Base-by-base conservation (phyloP, 2,797 vertebrate genomes). In the Sebastes flavidus region DNA sequence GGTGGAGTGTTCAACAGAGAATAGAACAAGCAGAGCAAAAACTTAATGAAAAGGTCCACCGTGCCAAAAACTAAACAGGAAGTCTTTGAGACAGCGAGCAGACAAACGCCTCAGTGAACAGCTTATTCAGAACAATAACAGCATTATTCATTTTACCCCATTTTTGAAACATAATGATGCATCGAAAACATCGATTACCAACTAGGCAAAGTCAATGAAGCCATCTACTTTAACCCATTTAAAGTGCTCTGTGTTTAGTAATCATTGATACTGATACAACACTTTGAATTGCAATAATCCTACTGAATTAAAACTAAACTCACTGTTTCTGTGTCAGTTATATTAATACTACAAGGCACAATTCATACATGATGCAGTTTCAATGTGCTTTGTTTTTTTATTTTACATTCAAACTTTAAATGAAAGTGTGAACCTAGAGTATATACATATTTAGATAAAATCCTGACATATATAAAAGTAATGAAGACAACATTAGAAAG, bases 51-150 rank as follows among this genome's bases (percentile, higher is more conserved):
- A 68, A 55, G 14, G 8, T 74, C 24, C 46, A 24, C 24, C 14
- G 38, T 32, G 22, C 9, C 34, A 18, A 59, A 78, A 69, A 62
- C 75, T 75, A 79, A 86, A 84, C 83, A 86, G 83, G 81, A 86
- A 82, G 70, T 52, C 58, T n/a, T 29, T 18, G 58, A 86, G 60
- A 89, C 63, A 25, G 65, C 65, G 54, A 70, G 62, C 67, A 89
- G 74, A 84, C 52, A 9, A 72, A 36, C 3, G 13, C 77, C 72
- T 56, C 16, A 20, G 34, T 73, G 18, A 65, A 27, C 16, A 16
- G 38, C 58, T 36, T 34, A 9, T 42, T 69, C 34, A 42, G 55
- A 75, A 82, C 77, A 82, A 7, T 2, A 67, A 75, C 13, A 72
- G 24, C 22, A 25, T 7, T 10, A 24, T 54, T 27, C 2, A 27